phyloP scores from a whole-genome alignment of 2,113 vertebrate genomes.

The Setophaga kirtlandii region DNA sequence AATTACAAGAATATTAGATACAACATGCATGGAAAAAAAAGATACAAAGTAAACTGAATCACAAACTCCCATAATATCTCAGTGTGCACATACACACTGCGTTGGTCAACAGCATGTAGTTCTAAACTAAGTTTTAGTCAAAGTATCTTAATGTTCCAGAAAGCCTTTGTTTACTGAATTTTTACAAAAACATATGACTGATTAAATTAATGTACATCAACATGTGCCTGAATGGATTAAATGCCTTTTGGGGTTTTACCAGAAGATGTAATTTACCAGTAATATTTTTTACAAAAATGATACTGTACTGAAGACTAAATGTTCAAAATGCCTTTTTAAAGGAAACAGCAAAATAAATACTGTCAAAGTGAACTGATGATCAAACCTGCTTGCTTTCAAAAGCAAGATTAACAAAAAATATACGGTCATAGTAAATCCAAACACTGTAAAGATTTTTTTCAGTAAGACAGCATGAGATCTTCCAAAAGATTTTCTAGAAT shows the following conservation, averaged over 20 bases:
- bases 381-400: background rate
- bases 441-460: background rate
- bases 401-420: background rate
- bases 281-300: background rate
- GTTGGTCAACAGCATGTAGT: background rate
- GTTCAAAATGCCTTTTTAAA: background rate
- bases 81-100: background rate
- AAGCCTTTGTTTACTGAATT: background rate
- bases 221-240: background rate
- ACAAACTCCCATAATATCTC: background rate
- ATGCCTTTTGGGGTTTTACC: background rate
- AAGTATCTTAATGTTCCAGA: background rate
- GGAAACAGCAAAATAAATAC: background rate
- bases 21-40: background rate
- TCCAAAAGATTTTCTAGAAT: background rate
- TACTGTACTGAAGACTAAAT: background rate
- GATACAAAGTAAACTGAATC: background rate
- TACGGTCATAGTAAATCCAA: background rate
- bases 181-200: background rate
- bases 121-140: background rate
- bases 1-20: slow-evolving; percentile 57
- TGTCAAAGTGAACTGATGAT: background rate
- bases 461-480: background rate
- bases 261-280: background rate
- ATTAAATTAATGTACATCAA: background rate